Evolutionary conservation across 2,888 invertebrate species (phyloP), one percentile per base, ranked within the genome.

Genomic region (Brachylomia viminalis): DNA sequence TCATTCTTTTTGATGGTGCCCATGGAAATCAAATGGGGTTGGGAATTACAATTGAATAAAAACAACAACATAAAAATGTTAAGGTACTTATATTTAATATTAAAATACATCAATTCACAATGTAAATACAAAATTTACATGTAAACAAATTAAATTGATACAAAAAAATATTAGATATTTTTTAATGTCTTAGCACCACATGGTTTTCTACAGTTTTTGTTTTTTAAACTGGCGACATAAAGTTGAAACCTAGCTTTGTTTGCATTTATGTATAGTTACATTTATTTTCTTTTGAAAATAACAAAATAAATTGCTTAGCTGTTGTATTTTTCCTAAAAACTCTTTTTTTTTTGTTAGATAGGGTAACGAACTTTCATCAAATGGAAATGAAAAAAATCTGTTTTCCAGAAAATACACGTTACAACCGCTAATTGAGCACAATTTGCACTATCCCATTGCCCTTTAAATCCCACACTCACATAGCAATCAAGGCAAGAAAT

Each of bases 401-500:
- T 80, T 76, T 76, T 86, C 75, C 80, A 78, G 62, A 79, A 68
- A 83, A 54, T 72, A 73, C 69, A 42, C 71, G 84, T 86, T 86
- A 91, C 89, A 90, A 92, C 88, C 90, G 77, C 90, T 92, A 90
- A 87, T 95, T 94, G 94, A 95, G 94, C 94, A 92, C 91, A 85
- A 88, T 87, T 91, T 91, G 90, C 90, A 92, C 91, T 83, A 64
- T 79, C 90, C 92, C 92, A 84, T 89, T 88, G 88, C 90, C 93
- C 93, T 80, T 83, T 80, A 78, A 68, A 86, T 87, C 92, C 94
- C 91, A 86, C 89, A 79, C 89, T 82, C 71, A 93, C 96, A 93
- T 96, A 96, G 96, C 96, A 95, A 94, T 91, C 86, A 86, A 95
- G 95, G 96, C 96, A 96, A 96, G 92, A 90, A 82, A 66, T 75